Conservation (phyloP, 53 echinoderm and acorn worm genomes). For the Temnopleurus reevesii region DNA sequence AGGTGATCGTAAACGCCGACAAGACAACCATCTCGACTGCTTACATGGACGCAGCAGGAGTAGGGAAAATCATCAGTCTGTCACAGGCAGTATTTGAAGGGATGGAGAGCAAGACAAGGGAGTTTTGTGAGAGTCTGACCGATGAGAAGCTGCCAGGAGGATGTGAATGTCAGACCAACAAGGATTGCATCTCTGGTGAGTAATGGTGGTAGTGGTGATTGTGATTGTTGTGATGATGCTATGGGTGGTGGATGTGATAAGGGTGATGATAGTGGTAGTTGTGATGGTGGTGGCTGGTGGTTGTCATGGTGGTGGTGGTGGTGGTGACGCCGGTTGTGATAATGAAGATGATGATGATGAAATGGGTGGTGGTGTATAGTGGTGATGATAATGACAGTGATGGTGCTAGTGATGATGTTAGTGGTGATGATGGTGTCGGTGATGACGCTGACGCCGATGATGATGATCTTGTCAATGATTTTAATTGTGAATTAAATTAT, state of each 20-base stretch:
- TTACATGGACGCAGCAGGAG: slow-evolving; percentile 99
- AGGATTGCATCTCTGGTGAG: slow-evolving; percentile 83
- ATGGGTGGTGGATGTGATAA: not conserved
- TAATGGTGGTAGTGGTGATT: not conserved
- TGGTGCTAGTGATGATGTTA: slow-evolving; percentile 34
- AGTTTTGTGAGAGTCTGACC: slow-evolving; percentile 52
- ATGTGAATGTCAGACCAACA: slow-evolving; percentile 80
- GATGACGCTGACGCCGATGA: no score
- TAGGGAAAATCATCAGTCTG: slow-evolving; percentile 98
- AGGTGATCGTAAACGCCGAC: slow-evolving; percentile 83
- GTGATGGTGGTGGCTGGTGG: not conserved
- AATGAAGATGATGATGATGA: no score
- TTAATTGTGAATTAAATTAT: not conserved
- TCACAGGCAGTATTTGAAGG: slow-evolving; percentile 99
- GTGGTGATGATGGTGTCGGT: slow-evolving; percentile 34
- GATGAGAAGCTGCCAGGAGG: slow-evolving; percentile 70
- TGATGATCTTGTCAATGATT: not conserved
- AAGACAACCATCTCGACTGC: slow-evolving; percentile 97
- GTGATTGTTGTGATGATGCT: not conserved
- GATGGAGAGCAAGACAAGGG: slow-evolving; percentile 70
- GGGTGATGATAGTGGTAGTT: not conserved
- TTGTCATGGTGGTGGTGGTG: slow-evolving; percentile 73
- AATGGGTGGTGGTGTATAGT: not conserved
- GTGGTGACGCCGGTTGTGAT: slow-evolving; percentile 70
- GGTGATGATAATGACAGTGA: not conserved